phyloP scores from a whole-genome alignment of 2,888 invertebrate species.

The Agapetus fuscipes region DNA sequence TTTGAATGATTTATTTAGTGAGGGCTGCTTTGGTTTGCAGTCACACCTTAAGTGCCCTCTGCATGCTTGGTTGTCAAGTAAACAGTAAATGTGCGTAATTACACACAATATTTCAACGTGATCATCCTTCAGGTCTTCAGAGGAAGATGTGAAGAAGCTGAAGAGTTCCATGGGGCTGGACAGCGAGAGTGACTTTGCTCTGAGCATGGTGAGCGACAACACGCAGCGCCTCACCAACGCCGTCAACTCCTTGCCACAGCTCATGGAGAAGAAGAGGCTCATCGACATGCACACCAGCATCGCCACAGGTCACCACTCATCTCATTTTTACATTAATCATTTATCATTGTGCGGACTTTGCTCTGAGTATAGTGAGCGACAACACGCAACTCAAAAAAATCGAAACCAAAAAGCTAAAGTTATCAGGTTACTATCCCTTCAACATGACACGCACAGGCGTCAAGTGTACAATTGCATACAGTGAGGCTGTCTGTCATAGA shows the following conservation, averaged over 20 bases:
- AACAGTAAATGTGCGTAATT: no score
- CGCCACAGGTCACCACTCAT: slow-evolving; percentile 61
- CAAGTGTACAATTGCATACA: no score
- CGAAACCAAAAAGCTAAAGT: slow-evolving; percentile 11
- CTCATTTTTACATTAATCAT: slow-evolving; percentile 8
- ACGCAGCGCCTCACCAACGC: slow-evolving; percentile 90
- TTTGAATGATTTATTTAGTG: no score
- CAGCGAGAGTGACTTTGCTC: slow-evolving; percentile 76
- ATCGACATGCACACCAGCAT: slow-evolving; percentile 99
- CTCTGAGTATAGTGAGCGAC: slow-evolving; percentile 79
- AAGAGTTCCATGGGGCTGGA: slow-evolving; percentile 93
- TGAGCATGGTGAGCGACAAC: slow-evolving; percentile 83
- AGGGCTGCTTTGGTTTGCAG: no score
- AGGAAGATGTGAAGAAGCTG: slow-evolving; percentile 93
- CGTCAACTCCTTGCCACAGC: slow-evolving; percentile 90
- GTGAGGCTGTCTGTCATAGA: no score
- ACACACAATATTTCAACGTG: no score
- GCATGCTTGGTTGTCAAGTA: no score
- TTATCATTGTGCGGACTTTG: no score
- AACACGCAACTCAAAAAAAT: slow-evolving; percentile 90
- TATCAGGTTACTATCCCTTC: no score
- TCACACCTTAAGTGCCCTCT: no score
- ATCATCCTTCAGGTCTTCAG: slow-evolving; percentile 56
- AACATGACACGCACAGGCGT: no score
- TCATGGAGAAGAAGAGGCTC: slow-evolving; percentile 92